Evolutionary conservation across 1,140 invertebrate genomes (phyloP), one percentile per base, ranked within the genome.

Genomic region (Nylanderia fulva): DNA sequence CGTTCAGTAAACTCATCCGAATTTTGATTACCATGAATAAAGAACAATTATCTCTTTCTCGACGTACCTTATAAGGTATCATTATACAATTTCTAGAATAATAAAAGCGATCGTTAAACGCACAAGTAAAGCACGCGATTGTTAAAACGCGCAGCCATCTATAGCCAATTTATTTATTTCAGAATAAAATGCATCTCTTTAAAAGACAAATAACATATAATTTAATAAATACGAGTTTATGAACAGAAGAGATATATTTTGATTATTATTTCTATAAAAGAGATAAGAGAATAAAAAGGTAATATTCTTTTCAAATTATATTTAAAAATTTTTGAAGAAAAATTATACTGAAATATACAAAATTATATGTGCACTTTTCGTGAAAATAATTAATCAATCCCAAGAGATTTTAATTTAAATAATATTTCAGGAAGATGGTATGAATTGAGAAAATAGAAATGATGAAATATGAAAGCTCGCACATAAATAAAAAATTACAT

Each of bases 11-110:
- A 7, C 48, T n/a, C 18, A 54, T 27, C 7, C n/a, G n/a, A 33
- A 5, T 33, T 2, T 18, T 27, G 29, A 72, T 15, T 72, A 48
- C 1, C n/a, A 36, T 24, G n/a, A 74, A 21, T 39, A 56, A 74
- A 56, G 33, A 27, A 58, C 13, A 74, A 74, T 74, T 74, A 74
- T 74, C n/a, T 15, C 24, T 56, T 15, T 58, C 52, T 27, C 52
- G 52, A 58, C 13, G 3, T 29, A 74, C 52, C 18, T 52, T n/a
- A 24, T 39, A 72, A 52, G 39, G 18, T 15, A 52, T 58, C 52
- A 27, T 74, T 58, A n/a, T n/a, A 58, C n/a, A 75, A n/a, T 58
- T 13, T 39, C 21, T 5, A 18, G n/a, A 39, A 75, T 7, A 21
- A 58, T 58, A 75, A 75, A 75, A 58, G 11, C 6, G 13, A 27